These are phyloP conservation scores for Pungitius pungitius DNA, from an alignment of 2,113 vertebrate species.

Conservation along the genomic window DNA sequence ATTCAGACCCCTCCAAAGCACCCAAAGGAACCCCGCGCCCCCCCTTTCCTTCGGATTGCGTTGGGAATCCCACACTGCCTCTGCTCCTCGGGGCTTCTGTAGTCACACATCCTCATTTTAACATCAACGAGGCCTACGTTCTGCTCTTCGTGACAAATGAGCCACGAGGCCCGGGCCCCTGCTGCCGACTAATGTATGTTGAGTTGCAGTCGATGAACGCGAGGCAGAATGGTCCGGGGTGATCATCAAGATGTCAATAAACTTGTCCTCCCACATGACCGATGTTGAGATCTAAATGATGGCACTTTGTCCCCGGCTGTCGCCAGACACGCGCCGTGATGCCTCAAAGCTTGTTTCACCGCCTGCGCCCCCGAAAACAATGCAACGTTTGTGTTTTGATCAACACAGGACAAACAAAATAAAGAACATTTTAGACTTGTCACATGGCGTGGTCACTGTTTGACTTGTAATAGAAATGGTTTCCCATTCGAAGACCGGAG, in stretches of 20 bases:
- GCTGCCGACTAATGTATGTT: slow-evolving; percentile 75
- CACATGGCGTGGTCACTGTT: too few relatives aligned
- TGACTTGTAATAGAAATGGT: too few relatives aligned
- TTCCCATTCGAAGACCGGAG: not conserved
- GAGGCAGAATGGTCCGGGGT: slow-evolving; percentile 67
- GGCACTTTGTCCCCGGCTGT: slow-evolving; percentile 76
- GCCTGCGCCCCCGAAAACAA: slow-evolving; percentile 58
- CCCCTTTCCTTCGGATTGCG: slow-evolving; percentile 16
- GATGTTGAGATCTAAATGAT: slow-evolving; percentile 79
- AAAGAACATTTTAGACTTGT: not conserved
- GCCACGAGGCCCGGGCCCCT: slow-evolving; percentile 41
- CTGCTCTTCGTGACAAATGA: slow-evolving; percentile 65
- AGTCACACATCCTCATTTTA: slow-evolving; percentile 50
- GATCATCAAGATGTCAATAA: slow-evolving; percentile 81
- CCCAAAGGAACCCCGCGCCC: slow-evolving; percentile 14
- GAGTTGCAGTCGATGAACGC: slow-evolving; percentile 69
- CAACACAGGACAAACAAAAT: not conserved
- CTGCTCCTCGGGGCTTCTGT: slow-evolving; percentile 13
- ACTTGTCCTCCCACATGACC: slow-evolving; percentile 79
- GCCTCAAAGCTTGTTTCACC: slow-evolving; percentile 61
- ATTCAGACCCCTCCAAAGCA: slow-evolving; percentile 14
- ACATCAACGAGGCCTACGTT: slow-evolving; percentile 37
- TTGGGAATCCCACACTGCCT: slow-evolving; percentile 27
- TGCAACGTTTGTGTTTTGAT: slow-evolving; percentile 35
- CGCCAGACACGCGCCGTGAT: slow-evolving; percentile 65